A percentile compares a stretch with the other conserved stretches of the same genome.
Conservation (phyloP, 2,888 invertebrate genomes). For the Eilema depressum region DNA sequence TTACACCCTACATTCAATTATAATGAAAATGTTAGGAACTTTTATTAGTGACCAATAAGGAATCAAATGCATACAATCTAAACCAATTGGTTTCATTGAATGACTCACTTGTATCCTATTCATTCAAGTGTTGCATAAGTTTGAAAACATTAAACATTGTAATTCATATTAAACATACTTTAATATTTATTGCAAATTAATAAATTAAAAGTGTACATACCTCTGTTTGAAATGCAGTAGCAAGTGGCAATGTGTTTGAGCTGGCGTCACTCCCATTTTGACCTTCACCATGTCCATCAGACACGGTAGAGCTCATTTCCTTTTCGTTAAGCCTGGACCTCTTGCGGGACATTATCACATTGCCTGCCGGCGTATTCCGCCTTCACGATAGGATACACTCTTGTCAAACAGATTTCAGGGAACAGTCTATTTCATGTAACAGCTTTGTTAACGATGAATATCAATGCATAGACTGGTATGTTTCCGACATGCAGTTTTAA, state of each 20-base stretch:
- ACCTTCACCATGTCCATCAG: conserved; percentile 65
- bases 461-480: conserved; percentile 14
- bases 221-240: conserved; percentile 51
- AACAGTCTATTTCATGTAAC: conserved; percentile 1
- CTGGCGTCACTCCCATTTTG: conserved; percentile 73
- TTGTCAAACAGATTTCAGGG: conserved; percentile 13
- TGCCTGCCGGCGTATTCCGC: conserved; percentile 42
- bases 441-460: conserved; percentile 2
- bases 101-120: conserved; percentile 6
- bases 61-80: background rate
- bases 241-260: conserved; percentile 63
- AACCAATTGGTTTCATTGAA: conserved; percentile 11
- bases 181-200: background rate
- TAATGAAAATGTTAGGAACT: background rate
- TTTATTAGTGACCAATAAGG: background rate
- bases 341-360: conserved; percentile 84
- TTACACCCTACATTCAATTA: conserved; percentile 1
- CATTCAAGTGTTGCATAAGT: background rate
- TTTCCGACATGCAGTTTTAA: conserved; percentile 28
- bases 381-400: conserved; percentile 22
- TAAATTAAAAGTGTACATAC: conserved; percentile 58
- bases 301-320: conserved; percentile 73
- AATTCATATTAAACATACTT: background rate
- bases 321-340: conserved; percentile 69
- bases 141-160: background rate